phyloP scores from a whole-genome alignment of 2,888 invertebrate species.

The Clepsis dumicolana region DNA sequence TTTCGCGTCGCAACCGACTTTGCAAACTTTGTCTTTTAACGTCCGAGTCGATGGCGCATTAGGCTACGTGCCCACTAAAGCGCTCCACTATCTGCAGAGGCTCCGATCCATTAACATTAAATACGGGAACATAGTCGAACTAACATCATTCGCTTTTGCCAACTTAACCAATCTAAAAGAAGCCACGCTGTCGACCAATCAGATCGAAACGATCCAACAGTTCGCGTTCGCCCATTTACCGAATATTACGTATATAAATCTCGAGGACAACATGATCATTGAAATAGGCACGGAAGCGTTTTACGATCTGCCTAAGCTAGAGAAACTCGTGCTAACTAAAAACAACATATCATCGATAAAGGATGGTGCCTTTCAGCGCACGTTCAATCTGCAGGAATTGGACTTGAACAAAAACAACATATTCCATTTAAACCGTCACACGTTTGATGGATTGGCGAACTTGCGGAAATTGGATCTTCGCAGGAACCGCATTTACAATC shows the following conservation, averaged over 20 bases:
- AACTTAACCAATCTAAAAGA: slow-evolving; percentile 90
- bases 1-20: slow-evolving; percentile 90
- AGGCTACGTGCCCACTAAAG: slow-evolving; percentile 90
- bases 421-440: slow-evolving; percentile 90
- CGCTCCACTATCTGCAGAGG: slow-evolving; percentile 88
- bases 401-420: slow-evolving; percentile 93
- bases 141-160: slow-evolving; percentile 90
- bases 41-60: slow-evolving; percentile 89
- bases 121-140: slow-evolving; percentile 90
- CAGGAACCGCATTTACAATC: slow-evolving; percentile 90
- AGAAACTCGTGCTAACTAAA: slow-evolving; percentile 92
- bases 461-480: slow-evolving; percentile 91
- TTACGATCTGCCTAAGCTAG: slow-evolving; percentile 89
- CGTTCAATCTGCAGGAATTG: slow-evolving; percentile 91
- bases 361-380: slow-evolving; percentile 92
- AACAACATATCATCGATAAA: slow-evolving; percentile 95
- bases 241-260: slow-evolving; percentile 88
- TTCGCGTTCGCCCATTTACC: slow-evolving; percentile 91
- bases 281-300: slow-evolving; percentile 91
- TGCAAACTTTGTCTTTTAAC: slow-evolving; percentile 90
- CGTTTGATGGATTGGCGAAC: slow-evolving; percentile 91
- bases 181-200: slow-evolving; percentile 89
- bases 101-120: slow-evolving; percentile 89
- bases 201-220: slow-evolving; percentile 88
- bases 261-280: slow-evolving; percentile 91